A percentile compares a stretch with the other conserved stretches of the same genome.
These are phyloP conservation scores for Numida meleagris DNA, from an alignment of 2,113 vertebrate genomes.

Conservation along the genomic window DNA sequence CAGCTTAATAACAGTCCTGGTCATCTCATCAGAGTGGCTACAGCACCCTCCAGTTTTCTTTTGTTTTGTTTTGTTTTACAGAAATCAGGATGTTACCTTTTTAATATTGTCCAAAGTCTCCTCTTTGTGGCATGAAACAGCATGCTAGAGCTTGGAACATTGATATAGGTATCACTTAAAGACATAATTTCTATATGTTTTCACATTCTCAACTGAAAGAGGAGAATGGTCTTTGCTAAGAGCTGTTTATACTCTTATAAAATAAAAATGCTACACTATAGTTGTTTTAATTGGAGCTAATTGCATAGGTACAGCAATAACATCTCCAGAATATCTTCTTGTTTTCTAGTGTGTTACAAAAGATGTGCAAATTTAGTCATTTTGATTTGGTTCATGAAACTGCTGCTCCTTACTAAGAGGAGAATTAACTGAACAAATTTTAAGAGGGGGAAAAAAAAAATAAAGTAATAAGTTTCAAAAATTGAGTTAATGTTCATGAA, in stretches of 20 bases:
- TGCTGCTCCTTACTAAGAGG: not conserved
- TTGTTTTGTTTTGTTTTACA: not conserved
- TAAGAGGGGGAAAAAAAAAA: not conserved
- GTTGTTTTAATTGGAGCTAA: constrained; percentile 3
- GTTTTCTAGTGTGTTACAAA: not conserved
- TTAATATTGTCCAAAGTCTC: not conserved
- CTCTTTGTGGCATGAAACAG: not conserved
- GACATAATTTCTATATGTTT: not conserved
- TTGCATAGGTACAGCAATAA: not conserved
- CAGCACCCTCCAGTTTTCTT: accelerated
- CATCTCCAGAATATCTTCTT: not conserved
- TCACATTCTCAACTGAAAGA: not conserved
- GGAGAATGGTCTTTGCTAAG: not conserved
- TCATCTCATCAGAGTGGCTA: not conserved
- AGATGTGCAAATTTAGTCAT: not conserved
- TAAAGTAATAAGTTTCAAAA: not conserved
- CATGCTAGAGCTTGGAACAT: not conserved
- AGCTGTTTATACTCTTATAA: not conserved
- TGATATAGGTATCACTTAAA: not conserved
- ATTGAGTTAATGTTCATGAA: not conserved
- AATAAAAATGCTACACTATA: not conserved
- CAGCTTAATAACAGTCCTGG: not conserved
- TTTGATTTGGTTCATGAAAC: not conserved
- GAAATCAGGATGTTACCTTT: accelerated
- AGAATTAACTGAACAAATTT: not conserved